These are phyloP conservation scores for Atlantisia rogersi DNA, from an alignment of 2,113 vertebrate genomes.

Conservation along the genomic window DNA sequence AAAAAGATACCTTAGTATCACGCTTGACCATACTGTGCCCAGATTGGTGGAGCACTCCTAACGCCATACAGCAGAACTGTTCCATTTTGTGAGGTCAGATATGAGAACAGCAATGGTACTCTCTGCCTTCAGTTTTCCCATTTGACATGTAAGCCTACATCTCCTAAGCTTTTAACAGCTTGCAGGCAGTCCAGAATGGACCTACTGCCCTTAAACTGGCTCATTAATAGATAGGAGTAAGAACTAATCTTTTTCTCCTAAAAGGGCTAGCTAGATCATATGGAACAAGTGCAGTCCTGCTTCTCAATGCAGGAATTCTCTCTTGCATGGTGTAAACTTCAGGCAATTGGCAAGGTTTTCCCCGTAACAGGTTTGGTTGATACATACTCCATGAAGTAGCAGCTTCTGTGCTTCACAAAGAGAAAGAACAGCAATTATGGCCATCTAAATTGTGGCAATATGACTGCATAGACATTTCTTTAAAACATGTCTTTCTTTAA, in stretches of 20 bases:
- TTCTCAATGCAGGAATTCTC: neutral
- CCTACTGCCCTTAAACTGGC: neutral
- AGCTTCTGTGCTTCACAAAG: neutral
- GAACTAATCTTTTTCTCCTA: neutral
- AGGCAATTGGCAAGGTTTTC: neutral
- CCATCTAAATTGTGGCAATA: neutral
- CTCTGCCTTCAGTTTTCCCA: neutral
- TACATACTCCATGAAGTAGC: neutral
- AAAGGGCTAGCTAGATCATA: neutral
- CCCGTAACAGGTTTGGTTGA: neutral
- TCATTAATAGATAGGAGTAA: neutral
- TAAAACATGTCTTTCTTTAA: neutral
- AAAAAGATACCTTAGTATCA: neutral
- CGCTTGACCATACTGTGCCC: rapidly evolving
- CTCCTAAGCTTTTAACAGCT: neutral
- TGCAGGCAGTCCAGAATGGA: neutral
- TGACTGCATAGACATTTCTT: neutral
- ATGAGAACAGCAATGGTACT: neutral
- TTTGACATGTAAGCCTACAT: neutral
- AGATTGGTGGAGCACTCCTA: neutral
- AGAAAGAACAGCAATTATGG: neutral
- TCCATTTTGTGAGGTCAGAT: neutral
- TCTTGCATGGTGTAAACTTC: neutral
- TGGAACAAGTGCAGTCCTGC: neutral
- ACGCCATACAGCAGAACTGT: neutral